Conservation (phyloP, 2,888 invertebrate genomes). For the Calephelis perditalis region DNA sequence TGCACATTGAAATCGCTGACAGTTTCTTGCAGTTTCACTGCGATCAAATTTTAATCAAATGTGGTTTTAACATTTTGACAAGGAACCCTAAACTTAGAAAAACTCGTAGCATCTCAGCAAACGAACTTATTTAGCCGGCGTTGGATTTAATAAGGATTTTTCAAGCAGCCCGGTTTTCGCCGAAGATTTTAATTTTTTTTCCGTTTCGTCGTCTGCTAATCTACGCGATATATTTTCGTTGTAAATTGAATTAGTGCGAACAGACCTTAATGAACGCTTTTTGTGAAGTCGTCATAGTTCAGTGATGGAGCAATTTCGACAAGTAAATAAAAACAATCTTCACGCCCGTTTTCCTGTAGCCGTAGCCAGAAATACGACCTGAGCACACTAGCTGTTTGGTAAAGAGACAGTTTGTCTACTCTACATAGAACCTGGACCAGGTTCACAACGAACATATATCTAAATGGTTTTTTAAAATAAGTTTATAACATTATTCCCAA, state of each 20-base stretch:
- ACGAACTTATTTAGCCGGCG: conserved; percentile 73
- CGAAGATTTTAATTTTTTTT: conserved; percentile 51
- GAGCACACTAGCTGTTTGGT: too few species aligned
- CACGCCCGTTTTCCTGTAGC: too few species aligned
- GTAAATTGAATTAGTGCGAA: conserved; percentile 63
- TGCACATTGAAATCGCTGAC: too few species aligned
- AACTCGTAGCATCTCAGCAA: conserved; percentile 47
- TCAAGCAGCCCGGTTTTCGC: conserved; percentile 62
- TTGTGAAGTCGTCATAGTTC: background rate
- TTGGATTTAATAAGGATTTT: conserved; percentile 76
- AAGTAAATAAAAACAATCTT: too few species aligned
- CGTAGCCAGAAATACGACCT: too few species aligned
- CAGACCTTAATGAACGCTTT: conserved; percentile 41
- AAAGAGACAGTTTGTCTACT: too few species aligned
- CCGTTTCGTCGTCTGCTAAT: conserved; percentile 50
- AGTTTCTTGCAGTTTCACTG: too few species aligned
- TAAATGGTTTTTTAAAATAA: too few species aligned
- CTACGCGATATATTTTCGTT: conserved; percentile 57
- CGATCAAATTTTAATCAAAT: background rate
- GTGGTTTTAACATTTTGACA: conserved; percentile 2
- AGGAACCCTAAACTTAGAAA: conserved; percentile 31
- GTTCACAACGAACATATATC: too few species aligned
- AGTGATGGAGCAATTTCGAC: too few species aligned
- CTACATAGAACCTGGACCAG: too few species aligned
- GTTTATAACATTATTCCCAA: too few species aligned